Conservation (phyloP, 2,797 vertebrate species). For the Notoglanidium macrostoma region DNA sequence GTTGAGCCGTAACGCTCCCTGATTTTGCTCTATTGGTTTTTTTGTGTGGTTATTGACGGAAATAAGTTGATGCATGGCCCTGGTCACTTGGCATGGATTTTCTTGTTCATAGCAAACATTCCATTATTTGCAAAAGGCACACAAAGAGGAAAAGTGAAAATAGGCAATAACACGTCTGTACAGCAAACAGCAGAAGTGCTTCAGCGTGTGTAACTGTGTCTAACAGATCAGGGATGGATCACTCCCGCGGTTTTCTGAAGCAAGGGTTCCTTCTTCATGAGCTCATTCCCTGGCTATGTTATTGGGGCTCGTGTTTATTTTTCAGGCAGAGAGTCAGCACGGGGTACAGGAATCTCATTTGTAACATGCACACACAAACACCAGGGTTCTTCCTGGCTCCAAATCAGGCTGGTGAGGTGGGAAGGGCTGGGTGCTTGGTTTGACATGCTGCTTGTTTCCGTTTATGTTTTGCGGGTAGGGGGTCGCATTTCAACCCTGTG, state of each 20-base stretch:
- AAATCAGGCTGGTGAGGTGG: slow-evolving; percentile 11
- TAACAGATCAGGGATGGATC: not conserved
- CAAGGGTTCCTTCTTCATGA: slow-evolving; percentile 5
- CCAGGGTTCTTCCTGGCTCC: not conserved
- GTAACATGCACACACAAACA: slow-evolving; percentile 12
- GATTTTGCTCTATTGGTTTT: slow-evolving; percentile 16
- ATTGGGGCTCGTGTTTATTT: slow-evolving; percentile 18
- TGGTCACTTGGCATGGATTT: slow-evolving; percentile 21
- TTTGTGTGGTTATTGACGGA: slow-evolving; percentile 25
- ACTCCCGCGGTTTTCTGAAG: not conserved
- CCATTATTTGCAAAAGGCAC: slow-evolving; percentile 12
- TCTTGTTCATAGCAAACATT: slow-evolving; percentile 31
- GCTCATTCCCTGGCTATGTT: slow-evolving; percentile 13
- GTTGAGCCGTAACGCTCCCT: slow-evolving; percentile 22
- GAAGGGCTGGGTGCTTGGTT: not conserved
- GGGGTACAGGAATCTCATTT: slow-evolving; percentile 6
- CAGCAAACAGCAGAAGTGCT: slow-evolving; percentile 11
- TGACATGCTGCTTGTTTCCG: not conserved
- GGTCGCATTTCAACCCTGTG: not conserved
- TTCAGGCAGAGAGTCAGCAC: slow-evolving; percentile 7
- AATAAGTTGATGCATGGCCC: slow-evolving; percentile 18
- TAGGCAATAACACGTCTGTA: slow-evolving; percentile 11
- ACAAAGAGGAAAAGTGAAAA: slow-evolving; percentile 13
- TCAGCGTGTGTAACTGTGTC: not conserved
- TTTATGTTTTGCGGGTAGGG: not conserved